Base-by-base conservation (phyloP, 1,140 invertebrate species). In the Lucilia cuprina region DNA sequence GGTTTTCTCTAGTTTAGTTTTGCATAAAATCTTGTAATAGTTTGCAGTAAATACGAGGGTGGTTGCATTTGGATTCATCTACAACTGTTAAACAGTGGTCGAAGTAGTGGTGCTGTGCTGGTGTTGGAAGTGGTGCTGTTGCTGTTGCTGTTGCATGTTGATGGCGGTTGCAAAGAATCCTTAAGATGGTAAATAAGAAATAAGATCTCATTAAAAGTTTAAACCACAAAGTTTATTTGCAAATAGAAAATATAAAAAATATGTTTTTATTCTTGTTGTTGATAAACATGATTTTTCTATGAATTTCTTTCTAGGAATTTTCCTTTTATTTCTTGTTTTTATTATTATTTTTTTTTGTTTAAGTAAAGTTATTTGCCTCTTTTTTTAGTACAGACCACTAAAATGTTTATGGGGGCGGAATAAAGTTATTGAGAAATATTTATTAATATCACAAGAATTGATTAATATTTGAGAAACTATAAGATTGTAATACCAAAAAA, bases 141-240 rank as follows among this genome's bases (percentile, higher is more conserved):
- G 70, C 19, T 74, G n/a, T n/a, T 19, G 70, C 7, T 30, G 55
- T 65, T 41, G 50, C 8, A 12, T 55, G 50, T 55, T 55, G 50
- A 41, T 41, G 41, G 74, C 8, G n/a, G 74, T 41, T 7, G 41
- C 19, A 70, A 78, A 80, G 35, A 75, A 84, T 80, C 83, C 47
- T 75, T 80, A 65, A 80, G 77, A 82, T 84, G 78, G 75, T 70
- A 84, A 84, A 84, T 82, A 84, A 82, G 34, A 80, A 49, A n/a
- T 41, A 82, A 84, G 80, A 84, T 84, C 84, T 84, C 84, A 84
- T 84, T 84, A 84, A 84, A 84, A 84, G 84, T 84, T 84, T 83
- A 84, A 82, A 82, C 84, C 84, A 82, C 84, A 84, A 84, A 83
- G 82, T 74, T 70, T 83, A 84, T 74, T 75, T 30, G 19, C 60